These are phyloP conservation scores for Drosophila pseudotalamancana DNA, from an alignment of 2,888 invertebrate genomes.

Conservation along the genomic window DNA sequence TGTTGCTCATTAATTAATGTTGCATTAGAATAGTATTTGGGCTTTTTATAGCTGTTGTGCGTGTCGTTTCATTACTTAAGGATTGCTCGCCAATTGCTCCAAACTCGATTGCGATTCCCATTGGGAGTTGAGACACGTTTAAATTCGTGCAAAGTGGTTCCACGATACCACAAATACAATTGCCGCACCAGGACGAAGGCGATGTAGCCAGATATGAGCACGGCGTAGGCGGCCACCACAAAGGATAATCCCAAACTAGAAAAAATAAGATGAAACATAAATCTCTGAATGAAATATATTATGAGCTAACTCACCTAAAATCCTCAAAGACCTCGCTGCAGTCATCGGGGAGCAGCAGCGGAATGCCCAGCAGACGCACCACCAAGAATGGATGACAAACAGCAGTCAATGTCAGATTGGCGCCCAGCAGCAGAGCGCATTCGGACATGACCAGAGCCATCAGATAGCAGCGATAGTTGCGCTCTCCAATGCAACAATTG, in stretches of 20 bases:
- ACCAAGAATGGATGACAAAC: constrained; percentile 90
- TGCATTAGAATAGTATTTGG: constrained; percentile 13
- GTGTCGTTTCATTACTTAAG: constrained; percentile 46
- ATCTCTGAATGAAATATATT: neutral
- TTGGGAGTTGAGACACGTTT: constrained; percentile 56
- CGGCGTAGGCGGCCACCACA: constrained; percentile 86
- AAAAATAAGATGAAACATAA: constrained; percentile 62
- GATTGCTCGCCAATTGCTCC: constrained; percentile 77
- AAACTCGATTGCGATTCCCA: constrained; percentile 72
- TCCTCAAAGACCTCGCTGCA: constrained; percentile 93
- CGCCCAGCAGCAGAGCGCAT: constrained; percentile 89
- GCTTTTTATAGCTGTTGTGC: neutral
- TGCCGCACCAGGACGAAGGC: constrained; percentile 85
- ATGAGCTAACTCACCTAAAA: constrained; percentile 87
- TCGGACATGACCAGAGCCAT: constrained; percentile 88
- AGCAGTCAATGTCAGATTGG: constrained; percentile 93
- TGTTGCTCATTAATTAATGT: neutral
- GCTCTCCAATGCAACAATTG: constrained; percentile 92
- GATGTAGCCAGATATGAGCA: constrained; percentile 85
- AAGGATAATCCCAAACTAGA: constrained; percentile 85
- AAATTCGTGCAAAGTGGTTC: constrained; percentile 85
- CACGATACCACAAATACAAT: constrained; percentile 84
- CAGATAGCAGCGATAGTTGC: constrained; percentile 91
- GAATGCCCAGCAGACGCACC: constrained; percentile 77
- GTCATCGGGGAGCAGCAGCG: constrained; percentile 91